These are phyloP conservation scores for Rapana venosa DNA, from an alignment of 2,888 invertebrate genomes.

Conservation along the genomic window DNA sequence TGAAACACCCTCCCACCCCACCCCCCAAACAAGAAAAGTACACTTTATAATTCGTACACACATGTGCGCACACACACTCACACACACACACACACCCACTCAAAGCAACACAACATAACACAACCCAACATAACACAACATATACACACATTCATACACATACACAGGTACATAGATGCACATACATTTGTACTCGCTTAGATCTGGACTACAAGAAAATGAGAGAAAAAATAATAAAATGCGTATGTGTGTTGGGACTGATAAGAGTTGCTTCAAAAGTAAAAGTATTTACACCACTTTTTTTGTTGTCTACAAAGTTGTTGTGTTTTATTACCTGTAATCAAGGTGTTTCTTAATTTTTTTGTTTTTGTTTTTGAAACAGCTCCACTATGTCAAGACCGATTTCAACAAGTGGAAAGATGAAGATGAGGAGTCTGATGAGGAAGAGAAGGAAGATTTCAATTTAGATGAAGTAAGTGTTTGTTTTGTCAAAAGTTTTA, in stretches of 20 bases:
- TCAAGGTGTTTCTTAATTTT: not conserved
- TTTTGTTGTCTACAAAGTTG: not conserved
- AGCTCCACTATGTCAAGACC: slow-evolving; percentile 95
- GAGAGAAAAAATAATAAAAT: too few relatives aligned
- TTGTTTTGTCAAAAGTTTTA: not conserved
- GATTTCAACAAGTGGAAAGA: slow-evolving; percentile 99
- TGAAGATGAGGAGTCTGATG: slow-evolving; percentile 92
- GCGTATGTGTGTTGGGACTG: not conserved
- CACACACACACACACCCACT: too few relatives aligned
- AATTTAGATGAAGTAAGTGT: slow-evolving; percentile 55
- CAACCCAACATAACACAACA: too few relatives aligned
- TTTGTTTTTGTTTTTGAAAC: slow-evolving; percentile 33
- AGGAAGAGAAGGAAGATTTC: slow-evolving; percentile 81
- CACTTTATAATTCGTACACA: too few relatives aligned
- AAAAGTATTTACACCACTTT: not conserved
- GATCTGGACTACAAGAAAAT: too few relatives aligned
- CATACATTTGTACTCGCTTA: too few relatives aligned
- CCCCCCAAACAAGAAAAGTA: too few relatives aligned
- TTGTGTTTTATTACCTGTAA: not conserved
- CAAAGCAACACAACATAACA: too few relatives aligned
- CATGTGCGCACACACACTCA: too few relatives aligned
- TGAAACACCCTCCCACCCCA: too few relatives aligned
- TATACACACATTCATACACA: too few relatives aligned
- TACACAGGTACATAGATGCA: too few relatives aligned
- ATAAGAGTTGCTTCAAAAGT: not conserved